These are phyloP conservation scores for Gymnothorax javanicus DNA, from an alignment of 2,797 vertebrate genomes.

Conservation along the genomic window DNA sequence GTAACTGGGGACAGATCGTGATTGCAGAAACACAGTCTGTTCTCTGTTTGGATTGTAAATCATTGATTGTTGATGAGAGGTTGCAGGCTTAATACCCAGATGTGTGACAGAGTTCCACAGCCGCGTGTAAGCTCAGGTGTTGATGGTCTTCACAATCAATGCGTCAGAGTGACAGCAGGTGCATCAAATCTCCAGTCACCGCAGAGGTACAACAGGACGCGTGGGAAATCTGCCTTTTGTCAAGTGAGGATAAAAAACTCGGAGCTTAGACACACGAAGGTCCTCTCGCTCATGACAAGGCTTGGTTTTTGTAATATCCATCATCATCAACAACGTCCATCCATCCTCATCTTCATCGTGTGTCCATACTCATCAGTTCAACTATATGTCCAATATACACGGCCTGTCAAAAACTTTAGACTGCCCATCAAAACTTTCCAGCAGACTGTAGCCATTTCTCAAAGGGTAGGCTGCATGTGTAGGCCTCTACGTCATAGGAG, in stretches of 20 bases:
- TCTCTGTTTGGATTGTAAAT: neutral
- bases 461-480: too few species aligned
- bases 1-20: neutral
- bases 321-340: too few species aligned
- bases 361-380: neutral
- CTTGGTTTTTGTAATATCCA: too few species aligned
- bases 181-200: neutral
- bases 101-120: neutral
- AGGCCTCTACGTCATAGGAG: too few species aligned
- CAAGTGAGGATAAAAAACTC: too few species aligned
- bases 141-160: neutral
- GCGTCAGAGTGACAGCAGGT: neutral
- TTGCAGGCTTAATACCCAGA: neutral
- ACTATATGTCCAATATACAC: neutral
- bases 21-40: neutral
- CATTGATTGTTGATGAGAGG: neutral
- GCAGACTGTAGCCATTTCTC: too few species aligned
- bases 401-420: too few species aligned
- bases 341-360: too few species aligned
- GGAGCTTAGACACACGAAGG: too few species aligned
- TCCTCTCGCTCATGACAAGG: too few species aligned
- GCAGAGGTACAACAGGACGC: neutral
- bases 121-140: neutral
- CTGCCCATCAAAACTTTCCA: too few species aligned
- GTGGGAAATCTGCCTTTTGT: neutral